Percentiles rank a stretch among this genome's conserved stretches.
Evolutionary conservation across 2,797 vertebrate genomes (phyloP).

Genomic region (Urophycis tenuis): DNA sequence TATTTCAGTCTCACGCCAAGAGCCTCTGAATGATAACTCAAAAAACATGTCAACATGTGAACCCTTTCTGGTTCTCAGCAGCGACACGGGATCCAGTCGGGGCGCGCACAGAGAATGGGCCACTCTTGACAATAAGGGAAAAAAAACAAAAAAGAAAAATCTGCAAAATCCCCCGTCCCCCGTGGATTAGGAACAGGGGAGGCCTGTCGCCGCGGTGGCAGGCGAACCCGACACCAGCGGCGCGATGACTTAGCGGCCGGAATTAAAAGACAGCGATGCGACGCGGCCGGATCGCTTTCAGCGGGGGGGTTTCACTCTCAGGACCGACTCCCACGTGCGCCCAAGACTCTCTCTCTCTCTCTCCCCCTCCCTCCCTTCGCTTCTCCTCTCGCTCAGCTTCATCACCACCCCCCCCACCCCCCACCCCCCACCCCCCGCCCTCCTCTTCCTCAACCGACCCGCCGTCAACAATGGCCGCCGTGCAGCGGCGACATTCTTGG

Average conservation of each 20-base stretch:
- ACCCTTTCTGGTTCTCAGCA: not conserved
- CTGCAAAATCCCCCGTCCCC: no score
- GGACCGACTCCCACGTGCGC: no score
- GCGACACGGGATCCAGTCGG: not conserved
- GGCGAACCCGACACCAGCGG: constrained; percentile 56
- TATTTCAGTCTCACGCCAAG: not conserved
- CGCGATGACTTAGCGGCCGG: constrained; percentile 19
- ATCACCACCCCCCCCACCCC: constrained; percentile 14
- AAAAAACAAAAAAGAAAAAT: constrained; percentile 23
- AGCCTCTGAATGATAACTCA: not conserved
- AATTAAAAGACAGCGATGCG: constrained; percentile 36
- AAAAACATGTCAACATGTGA: not conserved
- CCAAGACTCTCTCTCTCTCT: constrained; percentile 23
- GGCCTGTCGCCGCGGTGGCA: constrained; percentile 49
- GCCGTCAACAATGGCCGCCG: constrained; percentile 51
- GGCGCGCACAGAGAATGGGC: constrained; percentile 17
- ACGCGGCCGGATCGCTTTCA: constrained; percentile 45
- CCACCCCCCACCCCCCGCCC: constrained; percentile 31
- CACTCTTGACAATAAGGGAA: constrained; percentile 17
- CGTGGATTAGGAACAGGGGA: constrained; percentile 48
- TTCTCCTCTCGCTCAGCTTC: constrained; percentile 26
- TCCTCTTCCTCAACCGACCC: not conserved
- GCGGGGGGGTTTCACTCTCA: constrained; percentile 46
- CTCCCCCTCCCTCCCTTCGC: constrained; percentile 34
- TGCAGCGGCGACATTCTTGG: constrained; percentile 62